Evolutionary conservation across 2,113 vertebrate species (phyloP).

Genomic region (Sturnira hondurensis): DNA sequence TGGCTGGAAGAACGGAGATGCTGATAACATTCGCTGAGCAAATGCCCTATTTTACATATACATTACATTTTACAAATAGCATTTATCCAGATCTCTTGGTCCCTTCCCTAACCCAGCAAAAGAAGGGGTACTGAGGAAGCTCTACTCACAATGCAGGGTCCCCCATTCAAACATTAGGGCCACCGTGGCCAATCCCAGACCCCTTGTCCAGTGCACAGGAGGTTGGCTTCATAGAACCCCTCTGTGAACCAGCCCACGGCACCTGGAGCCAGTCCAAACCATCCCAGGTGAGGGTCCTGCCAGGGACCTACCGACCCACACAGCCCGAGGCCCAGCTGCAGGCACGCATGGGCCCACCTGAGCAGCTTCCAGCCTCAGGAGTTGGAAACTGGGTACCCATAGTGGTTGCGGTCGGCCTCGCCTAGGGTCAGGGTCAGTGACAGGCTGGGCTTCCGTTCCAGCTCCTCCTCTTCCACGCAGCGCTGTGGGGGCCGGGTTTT

Average conservation of each 20-base stretch:
- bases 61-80: not conserved
- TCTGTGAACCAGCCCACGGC: not conserved
- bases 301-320: not conserved
- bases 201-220: not conserved
- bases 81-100: not conserved
- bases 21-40: not conserved
- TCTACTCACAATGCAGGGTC: not conserved
- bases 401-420: constrained; percentile 88
- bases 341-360: not conserved
- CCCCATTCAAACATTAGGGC: not conserved
- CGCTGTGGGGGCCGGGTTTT: constrained; percentile 82
- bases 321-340: not conserved
- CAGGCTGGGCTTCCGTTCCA: constrained; percentile 86
- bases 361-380: not conserved
- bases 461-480: constrained; percentile 76
- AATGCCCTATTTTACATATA: not conserved
- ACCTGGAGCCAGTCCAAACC: not conserved
- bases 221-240: not conserved
- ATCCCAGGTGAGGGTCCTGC: not conserved
- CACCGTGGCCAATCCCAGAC: not conserved
- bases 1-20: not conserved
- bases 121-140: not conserved
- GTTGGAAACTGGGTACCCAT: constrained; percentile 77
- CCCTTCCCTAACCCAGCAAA: not conserved
- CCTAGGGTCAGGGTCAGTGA: constrained; percentile 79